These are phyloP conservation scores for Epinotia ramella DNA, from an alignment of 2,888 invertebrate genomes.

Conservation along the genomic window DNA sequence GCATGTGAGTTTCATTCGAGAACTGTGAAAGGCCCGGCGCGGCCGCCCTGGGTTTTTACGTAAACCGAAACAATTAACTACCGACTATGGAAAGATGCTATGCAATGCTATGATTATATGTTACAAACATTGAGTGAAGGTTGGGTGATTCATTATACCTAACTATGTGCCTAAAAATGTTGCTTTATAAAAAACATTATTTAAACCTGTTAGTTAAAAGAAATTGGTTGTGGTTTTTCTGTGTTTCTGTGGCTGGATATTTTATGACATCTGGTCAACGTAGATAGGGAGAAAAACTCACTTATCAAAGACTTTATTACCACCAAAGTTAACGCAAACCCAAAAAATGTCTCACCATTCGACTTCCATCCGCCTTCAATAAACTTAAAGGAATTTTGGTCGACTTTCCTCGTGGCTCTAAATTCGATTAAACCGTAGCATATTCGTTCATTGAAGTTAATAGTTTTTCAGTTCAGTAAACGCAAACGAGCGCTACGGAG, in stretches of 20 bases:
- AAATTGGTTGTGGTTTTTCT: not conserved
- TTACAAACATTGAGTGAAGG: not conserved
- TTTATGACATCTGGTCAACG: not conserved
- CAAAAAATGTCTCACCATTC: constrained; percentile 18
- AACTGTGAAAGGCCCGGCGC: not conserved
- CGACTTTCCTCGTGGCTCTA: constrained; percentile 22
- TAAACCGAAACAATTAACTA: constrained; percentile 10
- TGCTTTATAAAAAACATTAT: no score
- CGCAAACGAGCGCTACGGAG: constrained; percentile 20
- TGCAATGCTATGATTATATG: not conserved
- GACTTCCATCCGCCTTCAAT: constrained; percentile 18
- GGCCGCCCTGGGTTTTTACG: constrained; percentile 10
- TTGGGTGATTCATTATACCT: not conserved
- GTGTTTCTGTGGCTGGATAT: no score
- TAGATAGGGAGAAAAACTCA: not conserved
- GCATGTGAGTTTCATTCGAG: constrained; percentile 22
- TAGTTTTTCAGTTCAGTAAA: constrained; percentile 26
- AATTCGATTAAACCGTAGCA: constrained; percentile 29
- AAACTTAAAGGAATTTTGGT: constrained; percentile 21
- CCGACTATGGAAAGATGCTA: not conserved
- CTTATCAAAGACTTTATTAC: not conserved
- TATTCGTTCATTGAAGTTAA: constrained; percentile 25
- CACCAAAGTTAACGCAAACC: not conserved
- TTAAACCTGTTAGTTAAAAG: no score
- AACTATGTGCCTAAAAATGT: not conserved